A percentile compares a stretch with the other conserved stretches of the same genome.
phyloP scores from a whole-genome alignment of 2,797 vertebrate genomes.

The Bovichtus diacanthus region DNA sequence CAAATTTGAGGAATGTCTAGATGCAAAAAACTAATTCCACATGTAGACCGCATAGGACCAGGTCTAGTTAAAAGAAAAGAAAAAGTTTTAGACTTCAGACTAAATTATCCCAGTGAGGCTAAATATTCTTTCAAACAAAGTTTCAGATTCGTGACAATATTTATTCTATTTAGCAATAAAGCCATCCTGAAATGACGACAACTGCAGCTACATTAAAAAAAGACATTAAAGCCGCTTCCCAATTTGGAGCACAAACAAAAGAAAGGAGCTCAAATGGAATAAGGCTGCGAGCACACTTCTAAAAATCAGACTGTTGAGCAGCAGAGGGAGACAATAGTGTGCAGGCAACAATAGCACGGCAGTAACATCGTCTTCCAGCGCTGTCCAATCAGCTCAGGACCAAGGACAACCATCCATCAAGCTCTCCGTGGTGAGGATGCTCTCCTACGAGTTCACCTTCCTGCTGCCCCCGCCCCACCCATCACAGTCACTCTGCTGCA shows the following conservation, averaged over 20 bases:
- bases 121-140: too few relatives aligned
- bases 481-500: slow-evolving; percentile 27
- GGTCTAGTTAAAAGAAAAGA: too few relatives aligned
- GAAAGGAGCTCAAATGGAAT: not conserved
- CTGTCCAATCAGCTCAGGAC: slow-evolving; percentile 50
- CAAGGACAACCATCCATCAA: slow-evolving; percentile 70
- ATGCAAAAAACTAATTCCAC: too few relatives aligned
- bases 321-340: slow-evolving; percentile 11
- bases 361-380: slow-evolving; percentile 43
- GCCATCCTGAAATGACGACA: not conserved
- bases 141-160: too few relatives aligned
- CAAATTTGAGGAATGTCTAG: too few relatives aligned
- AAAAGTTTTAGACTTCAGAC: too few relatives aligned
- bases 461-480: not conserved
- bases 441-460: slow-evolving; percentile 7
- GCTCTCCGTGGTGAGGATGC: slow-evolving; percentile 13
- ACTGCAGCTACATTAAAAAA: not conserved
- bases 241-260: slow-evolving; percentile 9
- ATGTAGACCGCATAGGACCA: too few relatives aligned
- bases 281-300: not conserved
- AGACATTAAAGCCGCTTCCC: not conserved
- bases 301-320: not conserved
- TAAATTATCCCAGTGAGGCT: too few relatives aligned
- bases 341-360: slow-evolving; percentile 1
- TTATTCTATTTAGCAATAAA: too few relatives aligned